Evolutionary conservation across 2,797 vertebrate species (phyloP).

Genomic region (Tapera naevia): DNA sequence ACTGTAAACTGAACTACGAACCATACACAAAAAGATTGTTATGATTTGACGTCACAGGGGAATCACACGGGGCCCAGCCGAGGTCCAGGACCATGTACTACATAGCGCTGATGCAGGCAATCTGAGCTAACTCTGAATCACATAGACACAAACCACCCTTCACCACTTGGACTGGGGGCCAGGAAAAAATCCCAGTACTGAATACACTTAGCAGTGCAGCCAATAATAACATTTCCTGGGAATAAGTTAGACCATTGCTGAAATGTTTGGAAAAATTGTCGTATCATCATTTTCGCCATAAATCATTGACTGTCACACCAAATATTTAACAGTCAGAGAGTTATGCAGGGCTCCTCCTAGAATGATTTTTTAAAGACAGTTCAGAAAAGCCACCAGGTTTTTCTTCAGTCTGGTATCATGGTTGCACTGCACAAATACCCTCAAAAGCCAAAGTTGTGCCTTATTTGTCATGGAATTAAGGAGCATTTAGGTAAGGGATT

Average conservation of each 20-base stretch:
- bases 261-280: conserved; percentile 31
- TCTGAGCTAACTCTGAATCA: conserved; percentile 10
- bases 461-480: not conserved
- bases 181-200: conserved; percentile 22
- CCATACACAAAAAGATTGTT: conserved; percentile 13
- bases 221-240: conserved; percentile 55
- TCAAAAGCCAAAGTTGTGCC: not conserved
- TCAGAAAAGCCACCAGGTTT: not conserved
- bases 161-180: conserved; percentile 17
- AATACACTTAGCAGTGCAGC: not conserved
- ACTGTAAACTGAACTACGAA: conserved; percentile 20
- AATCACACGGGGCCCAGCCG: not conserved
- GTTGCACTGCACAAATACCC: not conserved
- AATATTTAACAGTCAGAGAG: not conserved
- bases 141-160: conserved; percentile 33
- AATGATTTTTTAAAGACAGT: not conserved
- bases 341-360: not conserved
- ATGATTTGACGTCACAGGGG: conserved; percentile 34
- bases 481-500: not conserved
- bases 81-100: not conserved
- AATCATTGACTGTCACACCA: conserved; percentile 51
- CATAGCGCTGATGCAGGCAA: not conserved
- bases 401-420: not conserved
- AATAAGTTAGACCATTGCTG: conserved; percentile 26
- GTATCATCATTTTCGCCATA: conserved; percentile 46